Evolutionary conservation across 2,113 vertebrate species (phyloP), one percentile per base, ranked within the genome.

Genomic region (Damaliscus lunatus): DNA sequence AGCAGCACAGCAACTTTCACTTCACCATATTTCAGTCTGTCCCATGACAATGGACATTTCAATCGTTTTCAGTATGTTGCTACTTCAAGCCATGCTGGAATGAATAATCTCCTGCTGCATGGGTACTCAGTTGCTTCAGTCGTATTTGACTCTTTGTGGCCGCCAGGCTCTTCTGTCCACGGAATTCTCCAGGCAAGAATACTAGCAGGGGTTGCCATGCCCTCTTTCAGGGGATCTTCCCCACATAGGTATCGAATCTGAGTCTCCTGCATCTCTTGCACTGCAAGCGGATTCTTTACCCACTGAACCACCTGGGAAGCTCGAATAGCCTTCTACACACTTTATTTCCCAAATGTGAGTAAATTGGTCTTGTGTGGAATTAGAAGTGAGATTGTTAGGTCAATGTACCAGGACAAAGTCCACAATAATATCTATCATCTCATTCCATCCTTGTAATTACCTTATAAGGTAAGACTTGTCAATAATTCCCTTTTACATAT

Each of bases 401-500:
- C 77, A 94, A 78, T 77, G 88, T 31, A 84, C 17, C 36, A 67
- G 40, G 19, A 9, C 67, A 74, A 87, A 86, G 52, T 52, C 21
- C 52, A 36, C 40, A 71, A 27, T 33, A 55, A 25, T 40, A 29
- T 48, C 40, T 81, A 48, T 60, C 19, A 74, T 62, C 59, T 91
- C 46, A 52, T 88, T 78, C 40, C 33, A 93, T 89, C 21, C 40
- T 91, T 59, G 12, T 46, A 91, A 80, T 27, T 90, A 86, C 12
- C 2, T 57, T 80, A 31, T 43, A 3, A 62, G 29, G 11, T 77
- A 15, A 90, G 40, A 80, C 13, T 60, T 80, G n/a, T 53, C 62
- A 94, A 64, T 81, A 71, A 57, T 89, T 92, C n/a, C 12, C 64
- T 89, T 95, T 87, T 67, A 90, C 29, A 77, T 89, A 27, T 53